Conservation (phyloP, 2,797 vertebrate species). For the Mallotus villosus region DNA sequence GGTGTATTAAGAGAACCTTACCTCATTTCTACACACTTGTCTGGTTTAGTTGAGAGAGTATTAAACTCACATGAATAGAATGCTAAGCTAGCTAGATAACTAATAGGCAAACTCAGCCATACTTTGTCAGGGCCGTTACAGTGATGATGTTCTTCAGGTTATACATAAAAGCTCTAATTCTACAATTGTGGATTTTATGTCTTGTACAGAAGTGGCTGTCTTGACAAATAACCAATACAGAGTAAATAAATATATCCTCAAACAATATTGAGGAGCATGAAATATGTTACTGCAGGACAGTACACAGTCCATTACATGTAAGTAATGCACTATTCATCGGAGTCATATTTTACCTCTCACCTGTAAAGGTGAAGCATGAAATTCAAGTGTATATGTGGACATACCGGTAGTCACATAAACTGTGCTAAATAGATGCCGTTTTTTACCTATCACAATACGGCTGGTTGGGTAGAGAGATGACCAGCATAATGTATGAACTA, state of each 20-base stretch:
- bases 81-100: too few relatives aligned
- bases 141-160: neutral
- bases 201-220: too few relatives aligned
- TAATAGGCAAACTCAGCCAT: neutral
- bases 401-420: conserved; percentile 38
- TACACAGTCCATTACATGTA: too few relatives aligned
- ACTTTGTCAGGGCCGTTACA: neutral
- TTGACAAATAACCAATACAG: too few relatives aligned
- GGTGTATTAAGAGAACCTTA: conserved; percentile 53
- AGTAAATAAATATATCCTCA: neutral
- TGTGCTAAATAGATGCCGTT: conserved; percentile 32
- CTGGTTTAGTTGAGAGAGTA: conserved; percentile 27
- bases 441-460: conserved; percentile 35
- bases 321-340: neutral
- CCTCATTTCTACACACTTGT: conserved; percentile 66
- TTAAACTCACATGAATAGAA: neutral
- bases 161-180: neutral
- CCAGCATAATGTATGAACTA: conserved; percentile 66
- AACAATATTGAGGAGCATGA: neutral
- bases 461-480: conserved; percentile 55
- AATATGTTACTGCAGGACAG: too few relatives aligned
- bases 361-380: neutral
- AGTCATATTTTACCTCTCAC: neutral
- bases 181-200: neutral
- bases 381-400: conserved; percentile 19